Evolutionary conservation across 1,140 invertebrate genomes (phyloP).

Genomic region (Calliphora vicina): DNA sequence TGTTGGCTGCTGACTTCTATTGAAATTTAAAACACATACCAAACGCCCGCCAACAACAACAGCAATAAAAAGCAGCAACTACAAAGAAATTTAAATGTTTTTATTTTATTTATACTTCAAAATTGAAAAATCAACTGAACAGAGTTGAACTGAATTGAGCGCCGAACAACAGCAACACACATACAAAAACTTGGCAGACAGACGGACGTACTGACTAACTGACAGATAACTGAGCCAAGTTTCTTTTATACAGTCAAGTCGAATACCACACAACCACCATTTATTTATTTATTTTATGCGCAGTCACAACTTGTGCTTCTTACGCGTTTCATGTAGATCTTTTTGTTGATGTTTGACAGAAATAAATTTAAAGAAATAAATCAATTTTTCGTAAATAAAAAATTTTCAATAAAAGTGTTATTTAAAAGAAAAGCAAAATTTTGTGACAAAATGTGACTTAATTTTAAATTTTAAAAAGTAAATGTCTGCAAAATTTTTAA

Average conservation of each 20-base stretch:
- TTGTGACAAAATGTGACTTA: conserved; percentile 32
- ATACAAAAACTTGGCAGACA: not conserved
- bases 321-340: conserved; percentile 37
- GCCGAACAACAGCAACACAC: not conserved
- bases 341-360: not conserved
- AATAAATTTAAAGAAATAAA: conserved; percentile 10
- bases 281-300: conserved; percentile 36
- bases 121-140: not conserved
- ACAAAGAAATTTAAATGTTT: conserved; percentile 10
- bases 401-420: not conserved
- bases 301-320: conserved; percentile 43
- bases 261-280: not conserved
- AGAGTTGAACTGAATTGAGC: not conserved
- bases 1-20: not conserved
- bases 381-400: conserved; percentile 2
- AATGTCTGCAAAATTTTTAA: too few species aligned
- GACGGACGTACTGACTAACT: not conserved
- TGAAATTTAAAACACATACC: not conserved
- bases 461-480: conserved; percentile 13
- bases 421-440: conserved; percentile 12
- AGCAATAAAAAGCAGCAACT: not conserved
- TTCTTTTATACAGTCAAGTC: not conserved
- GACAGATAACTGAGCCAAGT: not conserved
- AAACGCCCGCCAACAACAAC: not conserved
- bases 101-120: not conserved